Conservation (phyloP, 1,140 invertebrate species). For the Protaetia brevitarsis region DNA sequence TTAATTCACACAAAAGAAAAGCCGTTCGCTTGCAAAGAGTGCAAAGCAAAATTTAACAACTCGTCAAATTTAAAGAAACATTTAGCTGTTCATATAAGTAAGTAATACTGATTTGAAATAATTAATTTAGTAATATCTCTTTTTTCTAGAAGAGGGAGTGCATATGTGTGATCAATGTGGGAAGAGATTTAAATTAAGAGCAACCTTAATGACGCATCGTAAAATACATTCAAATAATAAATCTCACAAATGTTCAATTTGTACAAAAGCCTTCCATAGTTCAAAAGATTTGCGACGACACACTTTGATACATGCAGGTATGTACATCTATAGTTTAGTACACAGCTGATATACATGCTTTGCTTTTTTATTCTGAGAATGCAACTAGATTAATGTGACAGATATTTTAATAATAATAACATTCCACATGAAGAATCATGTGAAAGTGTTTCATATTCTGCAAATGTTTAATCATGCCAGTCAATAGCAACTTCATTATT, state of each 20-base stretch:
- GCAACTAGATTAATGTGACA: too few relatives aligned
- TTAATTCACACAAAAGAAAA: slow-evolving; percentile 54
- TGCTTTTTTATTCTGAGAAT: neutral
- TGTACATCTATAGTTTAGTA: neutral
- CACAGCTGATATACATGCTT: too few relatives aligned
- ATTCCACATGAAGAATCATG: too few relatives aligned
- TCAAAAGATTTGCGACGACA: slow-evolving; percentile 56
- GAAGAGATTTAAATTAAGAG: slow-evolving; percentile 55
- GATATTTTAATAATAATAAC: too few relatives aligned
- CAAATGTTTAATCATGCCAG: too few relatives aligned
- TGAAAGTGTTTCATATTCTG: too few relatives aligned
- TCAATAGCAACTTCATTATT: too few relatives aligned
- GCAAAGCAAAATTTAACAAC: slow-evolving; percentile 52
- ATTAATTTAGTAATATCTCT: neutral
- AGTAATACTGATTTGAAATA: slow-evolving; percentile 31
- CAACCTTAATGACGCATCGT: slow-evolving; percentile 45
- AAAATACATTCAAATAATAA: slow-evolving; percentile 46
- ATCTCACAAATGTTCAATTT: slow-evolving; percentile 52
- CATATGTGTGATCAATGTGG: slow-evolving; percentile 55
- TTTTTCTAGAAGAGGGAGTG: slow-evolving; percentile 53
- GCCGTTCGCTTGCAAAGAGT: slow-evolving; percentile 51
- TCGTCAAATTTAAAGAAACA: slow-evolving; percentile 56
- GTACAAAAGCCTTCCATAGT: slow-evolving; percentile 55
- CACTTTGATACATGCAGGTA: slow-evolving; percentile 54
- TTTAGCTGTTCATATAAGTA: slow-evolving; percentile 54